Evolutionary conservation across 2,113 vertebrate species (phyloP).

Genomic region (Perca flavescens): DNA sequence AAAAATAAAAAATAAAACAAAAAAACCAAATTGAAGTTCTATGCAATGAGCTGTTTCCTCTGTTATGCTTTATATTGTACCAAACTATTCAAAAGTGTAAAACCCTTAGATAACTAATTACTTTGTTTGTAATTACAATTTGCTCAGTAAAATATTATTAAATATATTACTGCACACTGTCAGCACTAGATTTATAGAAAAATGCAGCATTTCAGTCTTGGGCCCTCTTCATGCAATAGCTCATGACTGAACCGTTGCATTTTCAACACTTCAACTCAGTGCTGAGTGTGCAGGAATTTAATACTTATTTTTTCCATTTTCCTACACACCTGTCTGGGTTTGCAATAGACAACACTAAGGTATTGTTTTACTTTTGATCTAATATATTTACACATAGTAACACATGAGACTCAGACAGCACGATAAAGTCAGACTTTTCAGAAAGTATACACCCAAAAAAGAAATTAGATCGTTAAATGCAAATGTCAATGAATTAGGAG

Average conservation of each 20-base stretch:
- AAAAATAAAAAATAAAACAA: not conserved
- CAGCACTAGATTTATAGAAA: not conserved
- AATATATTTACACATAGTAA: not conserved
- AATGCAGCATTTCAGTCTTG: too few relatives aligned
- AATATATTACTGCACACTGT: too few relatives aligned
- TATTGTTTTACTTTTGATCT: not conserved
- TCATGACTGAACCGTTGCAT: not conserved
- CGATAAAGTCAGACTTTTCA: not conserved
- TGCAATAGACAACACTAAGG: not conserved
- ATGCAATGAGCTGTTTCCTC: too few relatives aligned
- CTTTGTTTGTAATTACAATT: not conserved
- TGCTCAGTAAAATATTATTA: not conserved
- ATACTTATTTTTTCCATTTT: not conserved
- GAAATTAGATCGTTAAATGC: too few relatives aligned
- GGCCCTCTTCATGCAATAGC: not conserved
- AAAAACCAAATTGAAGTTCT: too few relatives aligned
- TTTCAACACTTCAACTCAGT: not conserved
- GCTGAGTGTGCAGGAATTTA: not conserved
- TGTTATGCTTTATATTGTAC: not conserved
- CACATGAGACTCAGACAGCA: not conserved
- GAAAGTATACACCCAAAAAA: too few relatives aligned
- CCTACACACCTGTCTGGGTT: not conserved
- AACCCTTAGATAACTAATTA: too few relatives aligned
- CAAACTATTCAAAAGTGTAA: not conserved
- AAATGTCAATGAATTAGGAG: too few relatives aligned